Evolutionary conservation across 2,113 vertebrate species (phyloP).

Genomic region (Sisor rabdophorus): DNA sequence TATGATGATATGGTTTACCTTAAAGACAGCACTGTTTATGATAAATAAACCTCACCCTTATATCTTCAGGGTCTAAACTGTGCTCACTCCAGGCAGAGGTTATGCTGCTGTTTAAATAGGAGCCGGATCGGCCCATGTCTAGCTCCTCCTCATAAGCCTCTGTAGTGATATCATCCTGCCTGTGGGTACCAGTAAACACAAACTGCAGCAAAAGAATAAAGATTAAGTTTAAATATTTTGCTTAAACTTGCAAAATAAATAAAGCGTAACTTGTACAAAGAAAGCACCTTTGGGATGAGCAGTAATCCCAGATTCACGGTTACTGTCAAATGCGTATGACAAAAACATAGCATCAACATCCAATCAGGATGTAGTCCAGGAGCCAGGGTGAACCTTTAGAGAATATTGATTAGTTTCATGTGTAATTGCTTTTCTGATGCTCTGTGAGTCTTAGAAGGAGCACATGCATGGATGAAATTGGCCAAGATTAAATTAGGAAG

Average conservation of each 20-base stretch:
- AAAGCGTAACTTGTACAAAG: not conserved
- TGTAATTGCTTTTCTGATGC: not conserved
- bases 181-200: conserved; percentile 85
- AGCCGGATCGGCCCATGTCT: conserved; percentile 96
- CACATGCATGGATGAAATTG: not conserved
- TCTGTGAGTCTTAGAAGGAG: not conserved
- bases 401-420: conserved; percentile 3
- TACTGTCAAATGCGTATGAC: conserved; percentile 93
- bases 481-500: not conserved
- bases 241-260: not conserved
- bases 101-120: conserved; percentile 97
- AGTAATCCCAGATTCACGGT: conserved; percentile 90
- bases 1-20: not conserved
- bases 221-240: not conserved
- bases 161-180: conserved; percentile 91
- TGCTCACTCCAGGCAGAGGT: conserved; percentile 98
- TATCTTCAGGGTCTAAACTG: conserved; percentile 96
- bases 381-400: conserved; percentile 84
- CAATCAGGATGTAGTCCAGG: conserved; percentile 91
- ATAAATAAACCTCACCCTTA: conserved; percentile 72
- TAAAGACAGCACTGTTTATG: not conserved
- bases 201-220: conserved; percentile 70
- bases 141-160: conserved; percentile 97
- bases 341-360: conserved; percentile 94
- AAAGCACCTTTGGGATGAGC: conserved; percentile 90